phyloP scores from a whole-genome alignment of 2,797 vertebrate species.

The Nyctibius grandis region DNA sequence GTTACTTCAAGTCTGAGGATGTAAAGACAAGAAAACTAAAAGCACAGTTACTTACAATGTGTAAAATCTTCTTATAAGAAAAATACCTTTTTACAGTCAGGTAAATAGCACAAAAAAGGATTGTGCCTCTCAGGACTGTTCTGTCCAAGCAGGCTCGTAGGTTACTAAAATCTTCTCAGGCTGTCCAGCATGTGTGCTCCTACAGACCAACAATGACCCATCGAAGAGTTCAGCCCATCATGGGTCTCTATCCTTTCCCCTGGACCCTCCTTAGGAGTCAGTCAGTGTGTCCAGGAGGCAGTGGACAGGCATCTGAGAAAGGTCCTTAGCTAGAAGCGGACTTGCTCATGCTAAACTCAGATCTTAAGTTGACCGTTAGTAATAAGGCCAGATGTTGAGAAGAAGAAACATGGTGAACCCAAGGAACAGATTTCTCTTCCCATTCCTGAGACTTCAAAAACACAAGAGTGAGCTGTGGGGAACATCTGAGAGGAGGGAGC shows the following conservation, averaged over 20 bases:
- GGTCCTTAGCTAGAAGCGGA: neutral
- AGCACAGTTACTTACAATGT: neutral
- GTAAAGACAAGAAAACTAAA: neutral
- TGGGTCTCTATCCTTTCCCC: neutral
- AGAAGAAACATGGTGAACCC: neutral
- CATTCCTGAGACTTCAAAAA: neutral
- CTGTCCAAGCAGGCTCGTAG: neutral
- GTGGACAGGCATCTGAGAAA: accelerated
- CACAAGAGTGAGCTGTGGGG: neutral
- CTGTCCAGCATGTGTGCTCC: neutral
- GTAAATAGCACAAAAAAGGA: neutral
- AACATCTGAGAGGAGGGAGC: neutral
- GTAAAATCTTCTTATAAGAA: neutral
- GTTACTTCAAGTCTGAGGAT: neutral
- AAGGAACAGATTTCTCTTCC: neutral
- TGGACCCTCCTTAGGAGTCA: neutral
- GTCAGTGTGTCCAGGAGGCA: neutral
- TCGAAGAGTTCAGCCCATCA: accelerated
- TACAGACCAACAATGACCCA: neutral
- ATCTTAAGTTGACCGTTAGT: neutral
- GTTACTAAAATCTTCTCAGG: neutral
- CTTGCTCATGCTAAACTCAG: neutral
- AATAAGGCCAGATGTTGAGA: neutral
- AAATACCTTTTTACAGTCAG: neutral
- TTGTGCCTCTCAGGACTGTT: neutral